Percentiles rank a stretch among this genome's conserved stretches.
Conservation (phyloP, 2,888 invertebrate species). For the Temnothorax unifasciatus region DNA sequence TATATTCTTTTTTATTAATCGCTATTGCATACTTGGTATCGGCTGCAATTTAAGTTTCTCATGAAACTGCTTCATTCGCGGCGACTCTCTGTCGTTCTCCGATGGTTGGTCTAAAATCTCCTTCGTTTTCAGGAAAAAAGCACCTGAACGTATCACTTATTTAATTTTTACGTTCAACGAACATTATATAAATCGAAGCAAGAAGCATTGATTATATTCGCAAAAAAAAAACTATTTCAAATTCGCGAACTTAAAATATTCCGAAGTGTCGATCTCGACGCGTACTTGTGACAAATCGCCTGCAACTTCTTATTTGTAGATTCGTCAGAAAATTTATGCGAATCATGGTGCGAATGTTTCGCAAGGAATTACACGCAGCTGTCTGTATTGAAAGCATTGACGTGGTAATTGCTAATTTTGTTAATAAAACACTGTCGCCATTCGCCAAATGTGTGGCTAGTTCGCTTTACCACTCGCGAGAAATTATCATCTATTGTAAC, state of each 20-base stretch:
- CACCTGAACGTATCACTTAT: slow-evolving; percentile 26
- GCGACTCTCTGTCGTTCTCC: slow-evolving; percentile 68
- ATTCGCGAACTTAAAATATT: background rate
- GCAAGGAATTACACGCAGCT: background rate
- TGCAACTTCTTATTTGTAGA: slow-evolving; percentile 20
- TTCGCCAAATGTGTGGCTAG: background rate
- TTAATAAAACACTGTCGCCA: slow-evolving; percentile 43
- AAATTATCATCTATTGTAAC: background rate
- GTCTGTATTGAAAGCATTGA: background rate
- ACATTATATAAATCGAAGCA: background rate
- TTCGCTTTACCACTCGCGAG: background rate
- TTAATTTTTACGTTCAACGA: background rate
- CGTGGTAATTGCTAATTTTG: slow-evolving; percentile 16
- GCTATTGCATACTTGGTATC: slow-evolving; percentile 71
- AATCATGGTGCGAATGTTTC: slow-evolving; percentile 37
- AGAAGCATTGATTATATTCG: background rate
- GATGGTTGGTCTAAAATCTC: background rate
- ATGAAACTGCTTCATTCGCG: slow-evolving; percentile 80
- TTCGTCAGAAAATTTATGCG: background rate
- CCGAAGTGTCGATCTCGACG: background rate
- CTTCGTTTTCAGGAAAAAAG: slow-evolving; percentile 24
- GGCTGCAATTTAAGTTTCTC: slow-evolving; percentile 78
- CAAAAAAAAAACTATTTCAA: background rate
- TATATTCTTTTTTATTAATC: background rate
- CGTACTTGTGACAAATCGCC: slow-evolving; percentile 32